Base-by-base conservation (phyloP, 2,888 invertebrate genomes). In the Hyposoter dolosus region DNA sequence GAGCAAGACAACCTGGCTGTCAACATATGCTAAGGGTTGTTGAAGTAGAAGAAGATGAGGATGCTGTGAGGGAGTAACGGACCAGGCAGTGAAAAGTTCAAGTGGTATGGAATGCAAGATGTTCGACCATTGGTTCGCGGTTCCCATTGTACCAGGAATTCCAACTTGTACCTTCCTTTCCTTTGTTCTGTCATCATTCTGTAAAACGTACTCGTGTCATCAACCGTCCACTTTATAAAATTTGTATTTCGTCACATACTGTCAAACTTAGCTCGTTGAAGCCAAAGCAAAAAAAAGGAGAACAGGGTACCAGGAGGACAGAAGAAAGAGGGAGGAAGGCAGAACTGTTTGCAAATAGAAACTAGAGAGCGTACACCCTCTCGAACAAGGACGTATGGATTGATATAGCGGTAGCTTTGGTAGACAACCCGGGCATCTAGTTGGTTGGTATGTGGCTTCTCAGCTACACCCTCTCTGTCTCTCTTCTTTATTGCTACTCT, bases 401-500 rank as follows among this genome's bases (percentile, higher is more conserved):
- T 76, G 82, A 56, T 72, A 68, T 83, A 85, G 75, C 81, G 69
- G 76, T 43, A 68, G 68, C 15, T 47, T 40, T 40, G 63, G 15
- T 32, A 82, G 53, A 71, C 69, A 82, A 43, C 40, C 23, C 72
- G 74, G 72, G 72, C 69, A 82, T 47, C 53, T 69, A 71, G 71
- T 68, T 60, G 72, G 74, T 66, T 82, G 79, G 63, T 7, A 63
- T 75, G 75, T 45, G 40, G 50, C 80, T 50, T 75, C 83, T 74
- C 65, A 50, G 78, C 72, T 72, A 82, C 79, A 83, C 77, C 80
- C 63, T 87, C 88, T 84, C 88, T 82, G 87, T 86, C 87, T 82
- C 86, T 89, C 84, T 88, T 90, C 90, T 91, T 90, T 91, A 90
- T 91, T 90, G 88, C 90, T 84, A 79, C 84, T 85, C 84, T 77